Evolutionary conservation across 2,797 vertebrate species (phyloP).

Genomic region (Clarias laeviceps): DNA sequence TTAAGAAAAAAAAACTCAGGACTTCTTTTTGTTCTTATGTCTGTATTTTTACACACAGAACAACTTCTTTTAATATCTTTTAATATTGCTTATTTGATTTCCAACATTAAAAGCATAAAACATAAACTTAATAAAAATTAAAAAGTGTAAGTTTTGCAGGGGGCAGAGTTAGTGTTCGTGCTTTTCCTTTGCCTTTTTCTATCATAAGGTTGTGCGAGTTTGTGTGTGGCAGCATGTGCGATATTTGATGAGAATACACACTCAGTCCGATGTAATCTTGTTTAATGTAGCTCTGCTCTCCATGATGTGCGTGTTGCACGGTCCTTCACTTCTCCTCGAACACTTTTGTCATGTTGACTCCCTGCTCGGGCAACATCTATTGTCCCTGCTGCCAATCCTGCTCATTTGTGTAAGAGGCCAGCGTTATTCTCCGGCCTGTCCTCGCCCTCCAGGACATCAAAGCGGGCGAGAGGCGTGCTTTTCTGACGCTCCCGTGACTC

Average conservation of each 20-base stretch:
- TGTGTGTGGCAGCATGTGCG: slow-evolving; percentile 28
- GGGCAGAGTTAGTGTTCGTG: no score
- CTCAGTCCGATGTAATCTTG: slow-evolving; percentile 62
- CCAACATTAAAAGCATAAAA: neutral
- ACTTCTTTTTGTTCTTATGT: neutral
- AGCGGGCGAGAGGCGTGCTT: slow-evolving; percentile 78
- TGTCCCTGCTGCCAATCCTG: slow-evolving; percentile 75
- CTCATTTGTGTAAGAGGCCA: slow-evolving; percentile 73
- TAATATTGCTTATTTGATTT: neutral
- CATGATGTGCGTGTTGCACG: slow-evolving; percentile 50
- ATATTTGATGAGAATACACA: slow-evolving; percentile 50
- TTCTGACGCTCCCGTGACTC: slow-evolving; percentile 94
- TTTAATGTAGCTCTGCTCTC: slow-evolving; percentile 60
- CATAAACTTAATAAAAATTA: neutral
- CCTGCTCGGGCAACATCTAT: slow-evolving; percentile 70
- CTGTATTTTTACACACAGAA: neutral
- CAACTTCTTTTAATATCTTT: neutral
- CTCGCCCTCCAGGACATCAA: slow-evolving; percentile 83
- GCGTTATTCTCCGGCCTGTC: slow-evolving; percentile 78
- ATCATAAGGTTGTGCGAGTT: neutral
- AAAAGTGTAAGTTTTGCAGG: neutral
- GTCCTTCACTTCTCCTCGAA: slow-evolving; percentile 54
- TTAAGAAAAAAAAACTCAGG: no score
- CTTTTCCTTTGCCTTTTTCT: neutral
- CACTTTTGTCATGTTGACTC: slow-evolving; percentile 66